phyloP scores from a whole-genome alignment of 2,797 vertebrate genomes.

The Luscinia luscinia region DNA sequence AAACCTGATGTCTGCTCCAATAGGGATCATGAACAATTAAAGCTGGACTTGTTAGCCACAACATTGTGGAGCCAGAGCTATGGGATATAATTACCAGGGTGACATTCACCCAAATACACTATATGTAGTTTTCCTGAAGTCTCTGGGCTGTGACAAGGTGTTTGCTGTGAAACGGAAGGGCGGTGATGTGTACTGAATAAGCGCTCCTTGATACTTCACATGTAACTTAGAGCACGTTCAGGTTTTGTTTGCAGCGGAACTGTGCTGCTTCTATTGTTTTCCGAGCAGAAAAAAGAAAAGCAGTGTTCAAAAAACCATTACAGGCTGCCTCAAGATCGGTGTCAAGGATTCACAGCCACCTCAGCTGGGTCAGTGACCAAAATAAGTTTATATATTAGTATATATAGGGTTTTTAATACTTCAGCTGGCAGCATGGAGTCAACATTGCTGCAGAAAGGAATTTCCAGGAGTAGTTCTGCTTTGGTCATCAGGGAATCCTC shows the following conservation, averaged over 20 bases:
- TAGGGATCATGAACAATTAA: conserved; percentile 48
- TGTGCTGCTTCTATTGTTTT: conserved; percentile 60
- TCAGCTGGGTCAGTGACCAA: not conserved
- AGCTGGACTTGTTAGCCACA: conserved; percentile 50
- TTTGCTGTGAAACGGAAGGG: conserved; percentile 71
- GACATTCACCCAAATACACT: not conserved
- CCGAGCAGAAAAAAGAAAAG: not conserved
- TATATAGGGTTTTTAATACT: not conserved
- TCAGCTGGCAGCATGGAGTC: not conserved
- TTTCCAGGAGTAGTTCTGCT: not conserved
- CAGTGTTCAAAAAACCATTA: not conserved
- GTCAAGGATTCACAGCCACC: not conserved
- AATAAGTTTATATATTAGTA: not conserved
- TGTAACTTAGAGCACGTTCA: conserved; percentile 26
- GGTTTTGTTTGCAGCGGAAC: conserved; percentile 53
- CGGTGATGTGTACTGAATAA: conserved; percentile 48
- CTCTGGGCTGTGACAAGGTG: conserved; percentile 59
- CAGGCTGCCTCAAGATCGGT: not conserved
- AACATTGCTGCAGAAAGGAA: not conserved
- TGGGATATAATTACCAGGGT: not conserved
- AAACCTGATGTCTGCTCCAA: conserved; percentile 26
- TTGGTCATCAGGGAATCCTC: not conserved
- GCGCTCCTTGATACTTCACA: conserved; percentile 52
- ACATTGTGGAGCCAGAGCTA: conserved; percentile 8
- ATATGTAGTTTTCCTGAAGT: conserved; percentile 51